Evolutionary conservation across 2,113 vertebrate genomes (phyloP).

Genomic region (Gadus macrocephalus): DNA sequence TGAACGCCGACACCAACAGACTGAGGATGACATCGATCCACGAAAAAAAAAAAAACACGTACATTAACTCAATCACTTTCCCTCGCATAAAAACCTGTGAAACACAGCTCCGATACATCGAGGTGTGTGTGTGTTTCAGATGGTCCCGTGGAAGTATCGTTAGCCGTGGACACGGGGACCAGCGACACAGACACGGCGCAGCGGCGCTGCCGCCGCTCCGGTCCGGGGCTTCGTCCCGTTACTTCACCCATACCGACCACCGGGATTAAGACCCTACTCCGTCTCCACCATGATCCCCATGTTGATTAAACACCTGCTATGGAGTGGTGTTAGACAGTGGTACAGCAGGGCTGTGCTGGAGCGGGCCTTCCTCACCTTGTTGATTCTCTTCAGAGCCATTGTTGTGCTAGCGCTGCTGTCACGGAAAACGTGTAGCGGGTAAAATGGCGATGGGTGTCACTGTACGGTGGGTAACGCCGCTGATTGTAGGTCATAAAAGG

Average conservation of each 20-base stretch:
- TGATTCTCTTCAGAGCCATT: constrained; percentile 95
- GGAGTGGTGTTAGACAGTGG: too few species aligned
- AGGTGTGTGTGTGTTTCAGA: neutral
- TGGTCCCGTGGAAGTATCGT: too few species aligned
- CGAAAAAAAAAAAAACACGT: neutral
- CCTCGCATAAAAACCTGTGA: too few species aligned
- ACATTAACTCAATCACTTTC: neutral
- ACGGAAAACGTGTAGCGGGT: constrained; percentile 73
- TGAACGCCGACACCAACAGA: constrained; percentile 25
- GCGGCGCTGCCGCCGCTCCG: too few species aligned
- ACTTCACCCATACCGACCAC: too few species aligned
- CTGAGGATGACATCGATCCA: neutral
- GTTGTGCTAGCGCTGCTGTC: constrained; percentile 80
- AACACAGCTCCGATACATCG: neutral
- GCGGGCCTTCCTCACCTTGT: constrained; percentile 85
- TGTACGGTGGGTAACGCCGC: constrained; percentile 42
- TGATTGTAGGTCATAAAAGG: constrained; percentile 49
- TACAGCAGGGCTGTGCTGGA: constrained; percentile 46
- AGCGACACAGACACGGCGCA: too few species aligned
- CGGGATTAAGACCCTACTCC: too few species aligned
- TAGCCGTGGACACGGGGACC: too few species aligned
- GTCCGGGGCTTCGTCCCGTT: too few species aligned
- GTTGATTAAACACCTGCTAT: too few species aligned
- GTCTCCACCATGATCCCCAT: too few species aligned
- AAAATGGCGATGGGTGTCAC: constrained; percentile 70